Evolutionary conservation across 2,113 vertebrate genomes (phyloP).

Genomic region (Taurulus bubalis): DNA sequence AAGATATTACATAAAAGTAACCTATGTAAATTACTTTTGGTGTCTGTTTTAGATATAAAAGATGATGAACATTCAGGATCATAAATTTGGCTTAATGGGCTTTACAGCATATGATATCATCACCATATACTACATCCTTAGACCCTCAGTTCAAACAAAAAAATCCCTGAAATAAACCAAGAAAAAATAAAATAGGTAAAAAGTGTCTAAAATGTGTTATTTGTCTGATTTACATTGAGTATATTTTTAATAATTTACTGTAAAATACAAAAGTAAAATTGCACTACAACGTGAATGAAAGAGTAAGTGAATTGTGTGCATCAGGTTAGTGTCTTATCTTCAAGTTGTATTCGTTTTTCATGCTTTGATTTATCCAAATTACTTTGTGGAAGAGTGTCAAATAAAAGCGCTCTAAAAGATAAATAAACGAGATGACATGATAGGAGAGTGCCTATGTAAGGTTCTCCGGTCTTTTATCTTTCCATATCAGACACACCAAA

Average conservation of each 20-base stretch:
- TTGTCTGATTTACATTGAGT: background rate
- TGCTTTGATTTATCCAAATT: conserved; percentile 17
- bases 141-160: background rate
- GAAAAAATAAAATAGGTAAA: background rate
- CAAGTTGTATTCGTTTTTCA: background rate
- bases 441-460: background rate
- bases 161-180: background rate
- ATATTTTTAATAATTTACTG: background rate
- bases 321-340: background rate
- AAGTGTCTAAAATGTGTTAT: background rate
- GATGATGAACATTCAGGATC: background rate
- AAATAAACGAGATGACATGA: conserved; percentile 43
- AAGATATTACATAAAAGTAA: background rate
- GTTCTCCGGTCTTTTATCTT: conserved; percentile 16
- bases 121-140: background rate
- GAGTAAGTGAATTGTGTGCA: background rate
- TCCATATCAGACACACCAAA: background rate
- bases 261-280: background rate
- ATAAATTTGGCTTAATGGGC: background rate
- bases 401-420: conserved; percentile 48
- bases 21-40: background rate
- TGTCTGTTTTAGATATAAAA: no score
- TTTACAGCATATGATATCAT: no score
- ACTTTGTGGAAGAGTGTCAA: background rate
- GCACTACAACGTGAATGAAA: background rate